phyloP scores from a whole-genome alignment of 2,797 vertebrate species.

The Myotis daubentonii region DNA sequence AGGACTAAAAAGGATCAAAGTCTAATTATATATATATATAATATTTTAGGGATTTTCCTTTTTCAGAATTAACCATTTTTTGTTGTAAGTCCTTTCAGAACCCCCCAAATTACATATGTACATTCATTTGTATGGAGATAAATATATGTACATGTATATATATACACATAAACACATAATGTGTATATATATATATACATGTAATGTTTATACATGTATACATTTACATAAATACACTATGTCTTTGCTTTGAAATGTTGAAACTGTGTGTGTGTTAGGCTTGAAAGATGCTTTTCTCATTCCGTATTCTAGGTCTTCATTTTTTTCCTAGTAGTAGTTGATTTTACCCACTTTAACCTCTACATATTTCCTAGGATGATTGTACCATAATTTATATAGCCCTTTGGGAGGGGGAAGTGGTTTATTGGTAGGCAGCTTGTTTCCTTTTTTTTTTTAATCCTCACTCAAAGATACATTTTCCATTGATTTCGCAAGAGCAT shows the following conservation, averaged over 20 bases:
- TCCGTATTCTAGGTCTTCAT: background rate
- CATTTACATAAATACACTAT: background rate
- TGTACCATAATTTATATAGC: background rate
- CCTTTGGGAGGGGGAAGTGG: background rate
- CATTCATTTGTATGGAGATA: background rate
- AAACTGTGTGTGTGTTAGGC: background rate
- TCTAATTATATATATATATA: too few species aligned
- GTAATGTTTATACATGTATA: background rate
- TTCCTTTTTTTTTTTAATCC: background rate
- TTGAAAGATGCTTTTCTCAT: background rate
- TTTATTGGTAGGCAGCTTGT: background rate
- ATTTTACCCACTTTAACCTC: background rate
- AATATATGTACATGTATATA: background rate
- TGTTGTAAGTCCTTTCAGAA: background rate
- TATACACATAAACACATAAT: background rate
- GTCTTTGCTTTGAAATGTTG: constrained; percentile 35
- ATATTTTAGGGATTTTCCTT: background rate
- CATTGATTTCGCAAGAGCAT: too few species aligned
- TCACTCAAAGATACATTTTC: too few species aligned
- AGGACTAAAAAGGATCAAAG: background rate
- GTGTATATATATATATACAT: background rate
- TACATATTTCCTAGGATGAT: background rate
- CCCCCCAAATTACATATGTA: background rate
- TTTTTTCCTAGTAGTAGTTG: background rate
- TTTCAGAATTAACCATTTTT: background rate